Conservation (phyloP, 2,888 invertebrate species). For the Altica lythri region DNA sequence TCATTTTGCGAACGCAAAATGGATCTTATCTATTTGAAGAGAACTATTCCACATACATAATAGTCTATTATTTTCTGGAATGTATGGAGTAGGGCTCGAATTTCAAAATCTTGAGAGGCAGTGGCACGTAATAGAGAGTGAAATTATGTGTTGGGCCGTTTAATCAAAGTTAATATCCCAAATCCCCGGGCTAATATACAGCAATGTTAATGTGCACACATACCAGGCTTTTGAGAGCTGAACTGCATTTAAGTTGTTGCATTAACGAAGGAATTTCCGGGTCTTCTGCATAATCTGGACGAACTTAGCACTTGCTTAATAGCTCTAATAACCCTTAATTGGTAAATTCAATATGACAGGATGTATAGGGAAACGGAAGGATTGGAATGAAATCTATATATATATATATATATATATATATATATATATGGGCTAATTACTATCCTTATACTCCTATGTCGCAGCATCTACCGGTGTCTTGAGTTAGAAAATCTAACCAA, state of each 20-base stretch:
- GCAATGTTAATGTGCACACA: conserved; percentile 44
- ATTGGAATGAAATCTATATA: too few species aligned
- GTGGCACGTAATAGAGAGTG: conserved; percentile 22
- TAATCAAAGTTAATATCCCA: conserved; percentile 37
- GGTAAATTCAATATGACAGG: conserved; percentile 20
- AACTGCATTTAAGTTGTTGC: conserved; percentile 45
- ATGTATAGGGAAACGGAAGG: not conserved
- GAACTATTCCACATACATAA: not conserved
- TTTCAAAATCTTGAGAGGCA: conserved; percentile 22
- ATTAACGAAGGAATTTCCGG: conserved; percentile 49
- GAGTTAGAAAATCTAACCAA: too few species aligned
- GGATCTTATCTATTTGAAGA: too few species aligned
- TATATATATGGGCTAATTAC: too few species aligned
- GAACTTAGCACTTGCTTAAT: conserved; percentile 51
- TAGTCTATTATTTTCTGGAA: conserved; percentile 8
- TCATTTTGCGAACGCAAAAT: too few species aligned
- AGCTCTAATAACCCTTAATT: conserved; percentile 27
- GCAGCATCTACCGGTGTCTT: too few species aligned
- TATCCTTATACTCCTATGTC: too few species aligned
- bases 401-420: too few species aligned
- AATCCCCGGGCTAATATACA: conserved; percentile 40
- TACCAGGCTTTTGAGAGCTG: conserved; percentile 41
- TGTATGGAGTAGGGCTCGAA: conserved; percentile 8
- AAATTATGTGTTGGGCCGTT: conserved; percentile 27
- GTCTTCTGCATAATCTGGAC: conserved; percentile 49